phyloP scores from a whole-genome alignment of 2,113 vertebrate species.

The Saccopteryx leptura region DNA sequence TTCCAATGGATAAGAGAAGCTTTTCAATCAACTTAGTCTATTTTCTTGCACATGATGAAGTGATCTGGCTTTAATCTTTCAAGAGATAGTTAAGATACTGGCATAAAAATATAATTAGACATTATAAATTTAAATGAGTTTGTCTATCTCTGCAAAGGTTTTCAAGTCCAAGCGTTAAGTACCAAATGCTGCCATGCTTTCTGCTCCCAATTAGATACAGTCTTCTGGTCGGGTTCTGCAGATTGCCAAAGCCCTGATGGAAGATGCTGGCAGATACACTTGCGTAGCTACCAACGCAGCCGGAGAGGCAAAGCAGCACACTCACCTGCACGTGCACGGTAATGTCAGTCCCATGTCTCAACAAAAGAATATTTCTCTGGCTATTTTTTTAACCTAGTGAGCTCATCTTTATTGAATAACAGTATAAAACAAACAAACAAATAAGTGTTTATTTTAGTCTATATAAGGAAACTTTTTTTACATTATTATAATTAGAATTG shows the following conservation, averaged over 20 bases:
- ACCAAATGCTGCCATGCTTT: conserved; percentile 76
- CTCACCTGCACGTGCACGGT: conserved; percentile 95
- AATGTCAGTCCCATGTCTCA: conserved; percentile 76
- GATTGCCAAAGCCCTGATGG: conserved; percentile 89
- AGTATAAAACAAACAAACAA: neutral
- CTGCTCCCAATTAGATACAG: conserved; percentile 93
- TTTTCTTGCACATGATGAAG: neutral
- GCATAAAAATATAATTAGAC: conserved; percentile 12
- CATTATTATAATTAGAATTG: neutral
- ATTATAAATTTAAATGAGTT: neutral
- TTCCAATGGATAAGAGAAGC: conserved; percentile 48
- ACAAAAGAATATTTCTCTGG: neutral
- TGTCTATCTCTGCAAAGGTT: neutral
- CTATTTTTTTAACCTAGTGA: neutral
- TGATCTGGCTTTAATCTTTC: conserved; percentile 11
- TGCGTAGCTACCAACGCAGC: conserved; percentile 98
- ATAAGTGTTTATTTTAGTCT: conserved; percentile 7
- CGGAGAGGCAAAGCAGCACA: conserved; percentile 94
- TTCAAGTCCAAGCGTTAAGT: neutral
- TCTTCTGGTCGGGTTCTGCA: conserved; percentile 93
- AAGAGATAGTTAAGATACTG: conserved; percentile 57
- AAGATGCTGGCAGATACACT: conserved; percentile 95
- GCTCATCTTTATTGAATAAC: conserved; percentile 24
- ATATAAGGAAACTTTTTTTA: neutral
- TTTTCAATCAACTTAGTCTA: neutral